phyloP scores from a whole-genome alignment of 1,140 invertebrate genomes.

The Euura saliciscinereae region DNA sequence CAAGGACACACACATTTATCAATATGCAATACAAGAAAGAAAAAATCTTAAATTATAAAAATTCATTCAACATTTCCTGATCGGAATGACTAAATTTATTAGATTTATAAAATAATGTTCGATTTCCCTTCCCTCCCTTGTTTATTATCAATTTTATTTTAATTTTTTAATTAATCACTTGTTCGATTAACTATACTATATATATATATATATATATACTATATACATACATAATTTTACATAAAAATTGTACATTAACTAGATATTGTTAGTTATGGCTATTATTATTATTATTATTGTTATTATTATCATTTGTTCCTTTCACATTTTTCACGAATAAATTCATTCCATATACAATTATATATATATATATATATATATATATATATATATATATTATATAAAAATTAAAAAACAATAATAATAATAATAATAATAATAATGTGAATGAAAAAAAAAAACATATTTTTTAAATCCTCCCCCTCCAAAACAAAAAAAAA shows the following conservation, averaged over 20 bases:
- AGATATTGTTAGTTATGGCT: background rate
- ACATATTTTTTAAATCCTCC: no score
- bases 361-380: no score
- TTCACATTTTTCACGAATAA: background rate
- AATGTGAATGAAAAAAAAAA: conserved; percentile 34
- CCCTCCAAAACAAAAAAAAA: conserved; percentile 22
- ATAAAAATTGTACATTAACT: background rate
- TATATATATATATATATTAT: no score
- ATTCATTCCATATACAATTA: conserved; percentile 32
- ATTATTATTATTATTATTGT: conserved; percentile 11
- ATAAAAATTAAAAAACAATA: no score
- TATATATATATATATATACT: background rate
- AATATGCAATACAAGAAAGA: background rate
- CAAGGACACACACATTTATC: background rate
- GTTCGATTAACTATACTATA: background rate
- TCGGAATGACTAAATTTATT: background rate
- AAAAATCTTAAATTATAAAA: background rate
- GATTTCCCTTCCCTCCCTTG: background rate
- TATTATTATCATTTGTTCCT: background rate
- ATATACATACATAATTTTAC: background rate
- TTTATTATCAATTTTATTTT: background rate
- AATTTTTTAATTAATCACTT: no score
- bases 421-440: conserved; percentile 16
- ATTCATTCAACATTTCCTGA: background rate
- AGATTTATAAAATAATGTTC: no score